Evolutionary conservation across 2,797 vertebrate genomes (phyloP).

Genomic region (Morelia viridis): DNA sequence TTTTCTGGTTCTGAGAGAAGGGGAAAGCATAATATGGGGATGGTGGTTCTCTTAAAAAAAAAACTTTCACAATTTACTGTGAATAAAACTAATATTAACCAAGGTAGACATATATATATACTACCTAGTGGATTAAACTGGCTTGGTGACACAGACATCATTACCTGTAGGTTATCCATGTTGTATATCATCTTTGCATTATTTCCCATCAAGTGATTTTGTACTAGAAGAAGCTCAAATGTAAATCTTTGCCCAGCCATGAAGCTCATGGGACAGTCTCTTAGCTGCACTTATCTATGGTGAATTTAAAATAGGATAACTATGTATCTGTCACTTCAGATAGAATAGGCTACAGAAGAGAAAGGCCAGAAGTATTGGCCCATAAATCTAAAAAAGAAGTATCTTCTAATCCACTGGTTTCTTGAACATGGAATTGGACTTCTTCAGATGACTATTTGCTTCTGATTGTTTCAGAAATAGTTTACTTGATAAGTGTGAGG

Average conservation of each 20-base stretch:
- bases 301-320: neutral
- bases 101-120: no score
- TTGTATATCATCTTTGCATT: neutral
- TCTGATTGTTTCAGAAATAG: neutral
- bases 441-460: neutral
- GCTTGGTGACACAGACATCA: neutral
- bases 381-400: neutral
- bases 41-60: neutral
- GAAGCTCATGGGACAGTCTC: neutral
- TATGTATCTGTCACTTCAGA: neutral
- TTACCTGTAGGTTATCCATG: neutral
- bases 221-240: neutral
- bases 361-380: neutral
- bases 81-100: neutral
- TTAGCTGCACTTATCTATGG: neutral
- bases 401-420: neutral
- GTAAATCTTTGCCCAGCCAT: neutral
- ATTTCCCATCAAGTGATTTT: neutral
- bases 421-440: neutral
- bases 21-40: no score
- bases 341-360: neutral
- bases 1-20: no score
- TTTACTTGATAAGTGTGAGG: conserved; percentile 30
- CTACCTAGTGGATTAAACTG: neutral
- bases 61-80: no score